Percentiles rank a stretch among this genome's conserved stretches.
These are phyloP conservation scores for Rotaria sp. DNA, from an alignment of 2,888 invertebrate species.

Conservation along the genomic window DNA sequence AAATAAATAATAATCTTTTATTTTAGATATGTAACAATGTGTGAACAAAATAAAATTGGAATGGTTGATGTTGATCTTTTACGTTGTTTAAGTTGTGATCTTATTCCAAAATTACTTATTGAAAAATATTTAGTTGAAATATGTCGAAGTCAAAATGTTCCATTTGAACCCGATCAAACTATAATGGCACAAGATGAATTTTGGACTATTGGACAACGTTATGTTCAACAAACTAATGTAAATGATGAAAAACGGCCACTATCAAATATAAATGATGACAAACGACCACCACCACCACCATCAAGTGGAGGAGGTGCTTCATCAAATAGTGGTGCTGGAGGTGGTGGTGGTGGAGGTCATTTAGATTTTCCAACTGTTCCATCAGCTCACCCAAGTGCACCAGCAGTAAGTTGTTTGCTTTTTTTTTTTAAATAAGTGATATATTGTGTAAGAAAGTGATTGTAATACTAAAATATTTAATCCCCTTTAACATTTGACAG, in stretches of 20 bases:
- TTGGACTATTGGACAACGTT: conserved; percentile 21
- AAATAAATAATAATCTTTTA: too few species aligned
- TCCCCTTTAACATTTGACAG: background rate
- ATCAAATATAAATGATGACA: background rate
- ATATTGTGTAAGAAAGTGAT: too few species aligned
- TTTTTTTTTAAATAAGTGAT: background rate
- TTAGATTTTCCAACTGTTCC: background rate
- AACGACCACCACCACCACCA: background rate
- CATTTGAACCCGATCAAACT: conserved; percentile 81
- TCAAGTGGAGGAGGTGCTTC: background rate
- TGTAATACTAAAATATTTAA: background rate
- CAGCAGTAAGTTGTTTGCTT: background rate
- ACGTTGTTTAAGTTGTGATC: conserved; percentile 83
- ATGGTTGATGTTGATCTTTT: conserved; percentile 82
- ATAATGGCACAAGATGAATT: conserved; percentile 44
- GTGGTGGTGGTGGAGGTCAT: background rate
- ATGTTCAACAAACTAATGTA: background rate
- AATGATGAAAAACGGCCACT: background rate
- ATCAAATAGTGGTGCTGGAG: background rate
- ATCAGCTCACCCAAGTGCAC: background rate
- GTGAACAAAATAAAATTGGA: conserved; percentile 71
- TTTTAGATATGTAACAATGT: conserved; percentile 75
- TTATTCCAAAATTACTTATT: conserved; percentile 85
- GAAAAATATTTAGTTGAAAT: conserved; percentile 89
- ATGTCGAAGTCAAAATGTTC: conserved; percentile 84